Evolutionary conservation across 2,113 vertebrate species (phyloP).

Genomic region (Anhinga anhinga): DNA sequence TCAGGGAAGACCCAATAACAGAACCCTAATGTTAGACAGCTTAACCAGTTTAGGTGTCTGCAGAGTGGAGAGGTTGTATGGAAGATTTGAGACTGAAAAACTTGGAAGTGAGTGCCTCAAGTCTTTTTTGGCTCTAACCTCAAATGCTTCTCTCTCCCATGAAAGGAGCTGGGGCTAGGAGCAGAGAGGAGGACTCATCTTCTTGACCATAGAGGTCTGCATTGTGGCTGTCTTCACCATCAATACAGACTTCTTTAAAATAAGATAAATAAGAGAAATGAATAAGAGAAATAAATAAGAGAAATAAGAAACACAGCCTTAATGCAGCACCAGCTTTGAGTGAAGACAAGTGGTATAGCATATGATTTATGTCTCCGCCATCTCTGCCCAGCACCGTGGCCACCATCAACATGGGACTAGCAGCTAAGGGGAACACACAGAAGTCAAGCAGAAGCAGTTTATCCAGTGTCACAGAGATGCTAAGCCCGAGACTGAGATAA

Average conservation of each 20-base stretch:
- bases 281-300: neutral
- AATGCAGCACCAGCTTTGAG: neutral
- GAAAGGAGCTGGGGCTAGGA: neutral
- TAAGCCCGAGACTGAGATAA: neutral
- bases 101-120: neutral
- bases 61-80: neutral
- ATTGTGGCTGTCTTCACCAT: neutral
- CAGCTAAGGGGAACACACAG: neutral
- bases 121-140: neutral
- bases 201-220: neutral
- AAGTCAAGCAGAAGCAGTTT: neutral
- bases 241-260: neutral
- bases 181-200: neutral
- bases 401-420: neutral
- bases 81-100: neutral
- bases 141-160: neutral
- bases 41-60: neutral
- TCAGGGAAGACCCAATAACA: neutral
- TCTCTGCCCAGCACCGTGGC: neutral
- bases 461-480: neutral
- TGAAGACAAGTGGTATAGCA: neutral
- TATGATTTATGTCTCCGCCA: neutral
- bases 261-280: neutral
- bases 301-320: neutral
- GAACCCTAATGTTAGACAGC: neutral